These are phyloP conservation scores for Coluber constrictor DNA, from an alignment of 2,797 vertebrate species.

Conservation along the genomic window DNA sequence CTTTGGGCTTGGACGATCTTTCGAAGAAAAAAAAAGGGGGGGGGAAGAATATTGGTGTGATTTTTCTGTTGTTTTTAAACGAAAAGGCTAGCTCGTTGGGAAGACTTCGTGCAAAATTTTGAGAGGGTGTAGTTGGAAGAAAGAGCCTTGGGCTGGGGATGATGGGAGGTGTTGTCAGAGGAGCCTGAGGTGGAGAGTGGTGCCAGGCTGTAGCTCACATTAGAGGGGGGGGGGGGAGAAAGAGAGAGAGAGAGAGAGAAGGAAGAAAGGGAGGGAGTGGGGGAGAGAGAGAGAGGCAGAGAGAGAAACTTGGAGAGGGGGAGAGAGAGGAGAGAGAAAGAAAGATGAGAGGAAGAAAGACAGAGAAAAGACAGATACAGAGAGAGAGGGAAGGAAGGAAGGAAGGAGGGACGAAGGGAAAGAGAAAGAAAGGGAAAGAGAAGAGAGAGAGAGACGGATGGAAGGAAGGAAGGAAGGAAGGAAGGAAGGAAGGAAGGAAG, in stretches of 20 bases:
- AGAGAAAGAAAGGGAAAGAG: accelerated
- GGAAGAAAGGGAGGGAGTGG: no score
- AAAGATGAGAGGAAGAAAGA: no score
- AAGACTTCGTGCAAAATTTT: not conserved
- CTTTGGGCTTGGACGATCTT: not conserved
- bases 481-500: no score
- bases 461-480: no score
- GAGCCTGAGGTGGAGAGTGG: not conserved
- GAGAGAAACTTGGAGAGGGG: no score
- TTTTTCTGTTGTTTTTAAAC: not conserved
- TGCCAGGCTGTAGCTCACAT: not conserved
- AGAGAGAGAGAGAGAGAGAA: accelerated
- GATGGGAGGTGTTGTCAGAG: not conserved
- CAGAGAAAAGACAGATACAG: no score
- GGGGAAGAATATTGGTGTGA: not conserved
- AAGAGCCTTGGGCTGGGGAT: not conserved
- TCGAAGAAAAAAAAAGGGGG: not conserved
- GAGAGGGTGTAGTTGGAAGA: not conserved
- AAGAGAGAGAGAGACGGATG: no score
- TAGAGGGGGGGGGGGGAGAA: no score
- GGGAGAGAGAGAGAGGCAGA: no score
- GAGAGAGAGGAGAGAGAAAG: no score
- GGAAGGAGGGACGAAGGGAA: accelerated
- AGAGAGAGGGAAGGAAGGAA: no score
- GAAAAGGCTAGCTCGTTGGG: not conserved